These are phyloP conservation scores for Heliconius charithonia DNA, from an alignment of 2,888 invertebrate genomes.

Conservation along the genomic window DNA sequence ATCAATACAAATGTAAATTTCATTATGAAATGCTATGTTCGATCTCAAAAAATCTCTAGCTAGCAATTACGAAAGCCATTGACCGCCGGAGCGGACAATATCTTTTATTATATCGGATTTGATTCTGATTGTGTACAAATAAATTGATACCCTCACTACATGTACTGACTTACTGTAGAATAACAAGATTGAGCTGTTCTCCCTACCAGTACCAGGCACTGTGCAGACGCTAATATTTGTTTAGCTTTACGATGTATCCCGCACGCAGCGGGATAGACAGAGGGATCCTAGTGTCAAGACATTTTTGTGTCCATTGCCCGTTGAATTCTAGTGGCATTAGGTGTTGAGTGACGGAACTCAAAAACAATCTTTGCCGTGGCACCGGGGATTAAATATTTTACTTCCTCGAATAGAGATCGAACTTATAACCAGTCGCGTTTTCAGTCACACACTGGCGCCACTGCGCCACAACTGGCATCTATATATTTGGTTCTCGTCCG, in stretches of 20 bases:
- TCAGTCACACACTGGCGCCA: no score
- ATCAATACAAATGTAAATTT: constrained; percentile 25
- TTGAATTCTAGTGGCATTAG: no score
- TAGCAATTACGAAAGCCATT: constrained; percentile 61
- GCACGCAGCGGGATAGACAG: no score
- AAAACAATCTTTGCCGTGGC: no score
- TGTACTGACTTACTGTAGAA: constrained; percentile 27
- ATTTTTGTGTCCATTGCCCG: no score
- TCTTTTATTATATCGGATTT: constrained; percentile 52
- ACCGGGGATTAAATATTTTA: no score
- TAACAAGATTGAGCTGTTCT: constrained; percentile 36
- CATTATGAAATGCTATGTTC: background rate
- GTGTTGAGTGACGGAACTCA: no score
- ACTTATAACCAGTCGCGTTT: no score
- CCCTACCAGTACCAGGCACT: background rate
- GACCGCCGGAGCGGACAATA: constrained; percentile 56
- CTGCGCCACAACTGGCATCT: no score
- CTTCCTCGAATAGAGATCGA: no score
- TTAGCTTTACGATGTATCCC: background rate
- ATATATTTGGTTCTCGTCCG: no score
- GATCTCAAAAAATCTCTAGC: constrained; percentile 39
- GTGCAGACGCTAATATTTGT: constrained; percentile 5
- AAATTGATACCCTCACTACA: constrained; percentile 52
- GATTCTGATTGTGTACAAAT: constrained; percentile 54
- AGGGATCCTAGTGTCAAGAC: no score